Base-by-base conservation (phyloP, 2,888 invertebrate species). In the Scaptomyza tumidula region DNA sequence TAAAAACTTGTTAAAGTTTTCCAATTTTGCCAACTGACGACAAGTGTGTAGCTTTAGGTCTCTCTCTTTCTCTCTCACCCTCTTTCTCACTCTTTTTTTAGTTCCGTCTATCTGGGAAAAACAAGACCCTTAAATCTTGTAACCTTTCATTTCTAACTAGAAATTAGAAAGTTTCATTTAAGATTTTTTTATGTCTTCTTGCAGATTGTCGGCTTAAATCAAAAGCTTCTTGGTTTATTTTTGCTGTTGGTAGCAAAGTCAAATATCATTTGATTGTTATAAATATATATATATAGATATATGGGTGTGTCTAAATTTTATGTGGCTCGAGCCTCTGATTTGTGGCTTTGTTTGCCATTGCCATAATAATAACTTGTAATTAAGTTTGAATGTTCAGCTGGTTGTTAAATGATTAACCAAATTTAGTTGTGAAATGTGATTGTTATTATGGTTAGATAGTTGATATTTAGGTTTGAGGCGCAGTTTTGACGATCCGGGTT, bases 1-100 rank as follows among this genome's bases (percentile, higher is more conserved):
- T 16, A 41, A 16, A 41, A 87, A 81, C 72, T 75, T 78, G 63
- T 66, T 66, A 69, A 87, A 87, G 73, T 82, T 87, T 82, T 87
- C 64, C 64, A 66, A 85, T 87, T 87, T 85, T 57, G 61, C 61
- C 69, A 75, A 81, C 61, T 84, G 69, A 59, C 69, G 85, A 75
- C 84, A 82, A 82, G 75, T 86, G 81, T 78, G 74, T 62, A 72
- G 63, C 54, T 78, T 63, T 60, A 76, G 73, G 73, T 76, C 55
- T 53, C 46, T 37, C 46, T 60, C 39, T 9, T 31, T 31, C 6
- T 49, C 45, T 19, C 24, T 48, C 31, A 9, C 10, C 63, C 52
- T 45, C 35, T 37, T 16, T 55, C 53, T 29, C 31, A 0, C 39
- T 39, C 37, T 6, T 6, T 13, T n/a, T 37, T 14, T 14, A 33